Percentiles rank a stretch among this genome's conserved stretches.
phyloP scores from a whole-genome alignment of 2,797 vertebrate genomes.

The Taenioides sp. region DNA sequence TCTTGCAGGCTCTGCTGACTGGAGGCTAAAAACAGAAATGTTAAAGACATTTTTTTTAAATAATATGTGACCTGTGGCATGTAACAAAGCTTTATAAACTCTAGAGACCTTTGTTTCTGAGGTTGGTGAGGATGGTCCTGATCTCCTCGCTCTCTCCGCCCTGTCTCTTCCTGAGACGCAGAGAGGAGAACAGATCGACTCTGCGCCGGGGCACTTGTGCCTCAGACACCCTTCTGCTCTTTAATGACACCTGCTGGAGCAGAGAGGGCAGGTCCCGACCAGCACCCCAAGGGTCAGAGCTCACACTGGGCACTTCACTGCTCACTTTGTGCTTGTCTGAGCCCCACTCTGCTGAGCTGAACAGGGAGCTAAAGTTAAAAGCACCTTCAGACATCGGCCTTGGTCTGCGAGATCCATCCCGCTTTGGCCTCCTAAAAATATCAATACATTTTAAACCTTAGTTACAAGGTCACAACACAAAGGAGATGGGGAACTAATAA shows the following conservation, averaged over 20 bases:
- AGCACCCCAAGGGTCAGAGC: conserved; percentile 29
- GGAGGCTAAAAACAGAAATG: conserved; percentile 50
- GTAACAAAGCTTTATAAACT: neutral
- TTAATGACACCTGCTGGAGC: conserved; percentile 72
- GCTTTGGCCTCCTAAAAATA: conserved; percentile 48
- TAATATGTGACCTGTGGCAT: neutral
- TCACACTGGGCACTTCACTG: neutral
- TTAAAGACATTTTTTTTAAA: neutral
- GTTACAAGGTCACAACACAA: neutral
- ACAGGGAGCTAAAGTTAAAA: conserved; percentile 50
- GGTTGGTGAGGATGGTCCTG: conserved; percentile 71
- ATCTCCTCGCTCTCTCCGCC: conserved; percentile 58
- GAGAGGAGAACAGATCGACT: conserved; percentile 78
- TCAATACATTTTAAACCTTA: neutral
- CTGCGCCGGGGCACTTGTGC: conserved; percentile 55
- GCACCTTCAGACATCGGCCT: conserved; percentile 71
- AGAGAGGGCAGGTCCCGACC: conserved; percentile 67
- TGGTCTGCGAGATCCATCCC: conserved; percentile 27
- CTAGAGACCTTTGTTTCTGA: conserved; percentile 69
- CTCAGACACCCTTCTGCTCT: conserved; percentile 45
- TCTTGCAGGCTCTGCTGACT: conserved; percentile 59
- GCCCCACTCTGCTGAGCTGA: conserved; percentile 7
- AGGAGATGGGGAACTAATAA: neutral
- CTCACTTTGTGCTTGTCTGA: conserved; percentile 3
- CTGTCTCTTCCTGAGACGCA: conserved; percentile 72